Percentiles rank a stretch among this genome's conserved stretches.
phyloP scores from a whole-genome alignment of 53 echinoderm and acorn worm species.

The Echinarachnius parma region DNA sequence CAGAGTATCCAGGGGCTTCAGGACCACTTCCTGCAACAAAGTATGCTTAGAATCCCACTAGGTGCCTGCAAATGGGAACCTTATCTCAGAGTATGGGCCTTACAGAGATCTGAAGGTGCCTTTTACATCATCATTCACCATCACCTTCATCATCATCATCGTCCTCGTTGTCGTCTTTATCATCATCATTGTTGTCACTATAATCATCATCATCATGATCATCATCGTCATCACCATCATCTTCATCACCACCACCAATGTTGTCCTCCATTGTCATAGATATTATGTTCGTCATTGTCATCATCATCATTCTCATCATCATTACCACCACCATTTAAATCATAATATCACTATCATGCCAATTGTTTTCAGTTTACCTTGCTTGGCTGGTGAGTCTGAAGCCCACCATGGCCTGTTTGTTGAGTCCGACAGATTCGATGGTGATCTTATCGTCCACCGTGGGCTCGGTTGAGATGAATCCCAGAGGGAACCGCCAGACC shows the following conservation, averaged over 20 bases:
- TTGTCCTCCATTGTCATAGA: neutral
- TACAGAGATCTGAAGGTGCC: too few relatives aligned
- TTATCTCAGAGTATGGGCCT: too few relatives aligned
- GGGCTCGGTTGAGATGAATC: slow-evolving; percentile 82
- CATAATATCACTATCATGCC: too few relatives aligned
- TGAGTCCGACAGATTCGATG: slow-evolving; percentile 81
- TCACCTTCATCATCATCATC: too few relatives aligned
- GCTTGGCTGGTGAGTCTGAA: slow-evolving; percentile 94
- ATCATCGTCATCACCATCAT: too few relatives aligned
- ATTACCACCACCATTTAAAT: too few relatives aligned
- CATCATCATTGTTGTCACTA: too few relatives aligned
- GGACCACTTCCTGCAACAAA: slow-evolving; percentile 91
- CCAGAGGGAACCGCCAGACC: slow-evolving; percentile 89
- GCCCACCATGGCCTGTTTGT: slow-evolving; percentile 82
- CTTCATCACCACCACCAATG: neutral
- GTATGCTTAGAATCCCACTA: slow-evolving; percentile 83
- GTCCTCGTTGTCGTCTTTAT: too few relatives aligned
- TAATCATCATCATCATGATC: too few relatives aligned
- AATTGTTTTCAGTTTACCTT: slow-evolving; percentile 51
- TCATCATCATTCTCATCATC: too few relatives aligned
- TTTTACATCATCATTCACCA: too few relatives aligned
- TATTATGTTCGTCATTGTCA: too few relatives aligned
- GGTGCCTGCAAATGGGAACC: slow-evolving; percentile 66
- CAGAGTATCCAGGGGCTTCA: slow-evolving; percentile 75
- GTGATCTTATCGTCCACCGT: slow-evolving; percentile 84